A percentile compares a stretch with the other conserved stretches of the same genome.
Evolutionary conservation across 2,797 vertebrate genomes (phyloP).

Genomic region (Propithecus deckenii): DNA sequence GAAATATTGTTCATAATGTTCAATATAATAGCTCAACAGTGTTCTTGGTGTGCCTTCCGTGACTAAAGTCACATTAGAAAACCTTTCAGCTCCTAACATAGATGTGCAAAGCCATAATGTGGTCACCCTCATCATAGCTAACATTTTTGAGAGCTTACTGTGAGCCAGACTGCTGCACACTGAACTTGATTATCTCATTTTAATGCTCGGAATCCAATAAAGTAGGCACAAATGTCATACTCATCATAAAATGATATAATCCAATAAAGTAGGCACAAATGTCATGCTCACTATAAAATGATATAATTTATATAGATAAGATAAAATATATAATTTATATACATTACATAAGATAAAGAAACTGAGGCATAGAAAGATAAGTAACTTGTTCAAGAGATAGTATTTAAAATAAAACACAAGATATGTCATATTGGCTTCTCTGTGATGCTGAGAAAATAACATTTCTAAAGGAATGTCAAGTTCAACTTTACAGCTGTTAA

Average conservation of each 20-base stretch:
- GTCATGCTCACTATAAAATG: too few species aligned
- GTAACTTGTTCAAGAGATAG: neutral
- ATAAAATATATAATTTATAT: neutral
- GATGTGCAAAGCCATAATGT: neutral
- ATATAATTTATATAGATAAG: neutral
- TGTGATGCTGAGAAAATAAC: neutral
- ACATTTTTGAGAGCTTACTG: neutral
- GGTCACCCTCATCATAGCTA: neutral
- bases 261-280: neutral
- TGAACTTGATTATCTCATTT: neutral
- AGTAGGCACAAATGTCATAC: neutral
- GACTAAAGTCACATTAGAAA: conserved; percentile 15
- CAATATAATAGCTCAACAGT: neutral
- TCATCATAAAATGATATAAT: neutral
- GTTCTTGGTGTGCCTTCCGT: neutral
- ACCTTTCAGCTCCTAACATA: neutral
- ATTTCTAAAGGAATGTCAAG: conserved; percentile 1
- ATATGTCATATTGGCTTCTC: neutral
- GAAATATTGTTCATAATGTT: conserved; percentile 11
- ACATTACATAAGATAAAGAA: conserved; percentile 4
- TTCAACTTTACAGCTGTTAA: conserved; percentile 24
- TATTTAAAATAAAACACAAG: conserved; percentile 38
- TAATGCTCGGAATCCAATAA: neutral
- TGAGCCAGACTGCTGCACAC: neutral
- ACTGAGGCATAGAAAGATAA: neutral